Evolutionary conservation across 2,113 vertebrate genomes (phyloP), one percentile per base, ranked within the genome.

Genomic region (Tautogolabrus adspersus): DNA sequence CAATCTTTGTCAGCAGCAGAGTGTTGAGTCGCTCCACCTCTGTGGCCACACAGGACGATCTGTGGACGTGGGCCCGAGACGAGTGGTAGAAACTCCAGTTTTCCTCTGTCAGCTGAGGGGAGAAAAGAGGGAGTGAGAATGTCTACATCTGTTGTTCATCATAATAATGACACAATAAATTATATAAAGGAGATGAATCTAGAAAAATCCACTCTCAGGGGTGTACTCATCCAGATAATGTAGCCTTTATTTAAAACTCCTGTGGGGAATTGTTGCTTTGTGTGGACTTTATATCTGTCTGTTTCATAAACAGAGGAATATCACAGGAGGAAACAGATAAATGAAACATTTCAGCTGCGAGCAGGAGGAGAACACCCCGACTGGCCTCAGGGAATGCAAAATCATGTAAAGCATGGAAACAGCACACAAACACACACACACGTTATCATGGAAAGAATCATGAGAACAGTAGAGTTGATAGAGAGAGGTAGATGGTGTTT

Each of bases 31-130:
- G 95, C 81, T 97, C 96, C 85, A 99, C 93, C 93, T 99, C 98
- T 8, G 96, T 94, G 26, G 96, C 96, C 51, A 97, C 97, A 0
- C 96, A 96, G 0, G 98, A 99, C 0, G 98, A 88, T 57, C 97
- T 93, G 66, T 98, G 97, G 70, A 97, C 66, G 40, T 99, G 96
- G 68, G 96, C 91, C 55, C 97, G 95, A 44, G 97, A 94, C 3
- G 97, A 93, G 59, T 98, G 98, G 89, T 94, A 96, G 83, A 97
- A 96, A 89, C 94, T 97, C 97, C 96, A 98, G 68, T 96, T 98
- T 78, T 98, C 98, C 75, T 98, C 96, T 0, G 94, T 96, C 87
- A 97, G 77, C 96, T 98, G 91, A 6, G 38, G 0, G 72, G 6
- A 63, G 49, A 47, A 58, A n/a, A 52, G 49, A 26, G 13, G 1